phyloP scores from a whole-genome alignment of 2,888 invertebrate genomes.

The Zaprionus bogoriensis region DNA sequence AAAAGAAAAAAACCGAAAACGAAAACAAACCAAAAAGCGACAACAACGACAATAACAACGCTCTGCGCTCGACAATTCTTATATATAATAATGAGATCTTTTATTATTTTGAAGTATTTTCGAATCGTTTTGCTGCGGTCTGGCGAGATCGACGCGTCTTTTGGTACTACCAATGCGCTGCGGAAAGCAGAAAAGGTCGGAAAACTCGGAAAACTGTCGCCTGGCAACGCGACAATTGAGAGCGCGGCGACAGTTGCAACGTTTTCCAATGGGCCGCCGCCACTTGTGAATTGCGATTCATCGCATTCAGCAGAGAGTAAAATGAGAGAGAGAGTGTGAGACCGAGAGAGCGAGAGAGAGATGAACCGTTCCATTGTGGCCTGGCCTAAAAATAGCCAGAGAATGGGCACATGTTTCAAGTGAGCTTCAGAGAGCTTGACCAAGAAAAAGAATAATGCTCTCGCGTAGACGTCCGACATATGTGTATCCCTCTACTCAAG shows the following conservation, averaged over 20 bases:
- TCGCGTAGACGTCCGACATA: conserved; percentile 16
- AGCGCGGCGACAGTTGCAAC: conserved; percentile 37
- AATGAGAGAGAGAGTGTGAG: not conserved
- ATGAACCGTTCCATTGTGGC: conserved; percentile 57
- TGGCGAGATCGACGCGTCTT: conserved; percentile 58
- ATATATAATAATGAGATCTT: conserved; percentile 25
- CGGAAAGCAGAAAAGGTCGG: conserved; percentile 5
- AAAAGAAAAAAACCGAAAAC: conserved; percentile 29
- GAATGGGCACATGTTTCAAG: conserved; percentile 70
- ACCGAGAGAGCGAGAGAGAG: not conserved
- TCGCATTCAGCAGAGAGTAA: conserved; percentile 46
- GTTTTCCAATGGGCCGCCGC: conserved; percentile 62
- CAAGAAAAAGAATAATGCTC: conserved; percentile 8
- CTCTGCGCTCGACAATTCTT: conserved; percentile 11
- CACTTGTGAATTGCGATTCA: conserved; percentile 79
- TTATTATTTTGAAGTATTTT: conserved; percentile 14
- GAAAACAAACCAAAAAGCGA: conserved; percentile 3
- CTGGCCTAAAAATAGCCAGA: conserved; percentile 70
- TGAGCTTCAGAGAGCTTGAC: not conserved
- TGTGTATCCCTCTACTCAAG: conserved; percentile 56
- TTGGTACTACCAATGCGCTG: conserved; percentile 56
- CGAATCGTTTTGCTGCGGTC: conserved; percentile 29
- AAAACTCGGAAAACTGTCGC: conserved; percentile 41
- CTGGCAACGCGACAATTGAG: conserved; percentile 13
- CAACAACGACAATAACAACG: conserved; percentile 21